These are phyloP conservation scores for Prinia subflava DNA, from an alignment of 2,113 vertebrate species.

Conservation along the genomic window DNA sequence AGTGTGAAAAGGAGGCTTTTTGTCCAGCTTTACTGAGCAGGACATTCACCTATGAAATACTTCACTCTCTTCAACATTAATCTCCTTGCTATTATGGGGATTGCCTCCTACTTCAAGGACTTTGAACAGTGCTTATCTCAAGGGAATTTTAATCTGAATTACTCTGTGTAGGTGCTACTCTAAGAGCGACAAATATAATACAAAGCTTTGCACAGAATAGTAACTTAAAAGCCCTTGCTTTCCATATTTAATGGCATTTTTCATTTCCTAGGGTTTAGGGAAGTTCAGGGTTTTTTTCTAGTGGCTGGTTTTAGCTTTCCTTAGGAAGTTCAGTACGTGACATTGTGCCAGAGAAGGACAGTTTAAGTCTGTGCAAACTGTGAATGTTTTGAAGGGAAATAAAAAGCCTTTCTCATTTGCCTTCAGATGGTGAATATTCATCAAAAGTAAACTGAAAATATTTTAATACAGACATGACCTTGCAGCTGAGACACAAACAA, in stretches of 20 bases:
- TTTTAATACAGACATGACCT: conserved; percentile 32
- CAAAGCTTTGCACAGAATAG: background rate
- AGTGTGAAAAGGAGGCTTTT: conserved; percentile 21
- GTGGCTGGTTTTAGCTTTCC: background rate
- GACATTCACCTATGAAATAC: background rate
- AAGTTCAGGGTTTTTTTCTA: background rate
- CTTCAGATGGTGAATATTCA: background rate
- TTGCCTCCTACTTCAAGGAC: background rate
- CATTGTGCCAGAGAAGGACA: background rate
- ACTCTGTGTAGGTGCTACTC: background rate
- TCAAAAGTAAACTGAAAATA: conserved; percentile 4
- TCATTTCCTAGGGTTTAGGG: background rate
- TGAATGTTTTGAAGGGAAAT: background rate
- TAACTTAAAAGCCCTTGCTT: background rate
- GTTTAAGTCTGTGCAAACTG: background rate
- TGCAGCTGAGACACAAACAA: conserved; percentile 19
- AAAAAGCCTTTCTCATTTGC: background rate
- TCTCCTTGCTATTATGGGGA: background rate
- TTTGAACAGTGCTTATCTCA: background rate
- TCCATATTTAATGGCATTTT: background rate
- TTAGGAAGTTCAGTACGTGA: background rate
- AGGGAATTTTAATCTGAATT: background rate
- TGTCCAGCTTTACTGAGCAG: background rate
- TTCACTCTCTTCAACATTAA: background rate
- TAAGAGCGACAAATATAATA: background rate